Evolutionary conservation across 2,797 vertebrate genomes (phyloP).

Genomic region (Xiphorhynchus erythropygius): DNA sequence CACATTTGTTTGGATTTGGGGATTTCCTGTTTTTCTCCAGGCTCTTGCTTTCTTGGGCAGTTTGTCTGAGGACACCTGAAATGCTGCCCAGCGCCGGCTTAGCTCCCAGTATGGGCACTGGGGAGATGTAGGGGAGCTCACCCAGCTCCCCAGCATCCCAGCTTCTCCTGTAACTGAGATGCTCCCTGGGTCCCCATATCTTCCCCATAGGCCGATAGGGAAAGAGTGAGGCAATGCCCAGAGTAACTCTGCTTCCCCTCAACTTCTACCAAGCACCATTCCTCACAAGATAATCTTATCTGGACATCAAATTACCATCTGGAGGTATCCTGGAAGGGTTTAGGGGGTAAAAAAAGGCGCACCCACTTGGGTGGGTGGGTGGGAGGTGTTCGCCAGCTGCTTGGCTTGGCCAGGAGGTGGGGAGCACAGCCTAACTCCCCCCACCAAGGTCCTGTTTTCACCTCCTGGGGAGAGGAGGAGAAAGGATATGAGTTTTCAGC

Average conservation of each 20-base stretch:
- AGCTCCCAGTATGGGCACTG: rapidly evolving
- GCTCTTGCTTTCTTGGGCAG: not conserved
- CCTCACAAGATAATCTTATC: not conserved
- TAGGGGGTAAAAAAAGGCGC: not conserved
- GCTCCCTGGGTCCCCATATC: not conserved
- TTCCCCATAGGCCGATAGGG: rapidly evolving
- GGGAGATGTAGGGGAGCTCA: not conserved
- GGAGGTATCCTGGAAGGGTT: not conserved
- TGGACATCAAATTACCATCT: not conserved
- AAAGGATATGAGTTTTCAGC: not conserved
- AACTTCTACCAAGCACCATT: not conserved
- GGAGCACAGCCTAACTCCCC: not conserved
- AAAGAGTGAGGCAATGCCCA: not conserved
- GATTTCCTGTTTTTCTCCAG: slow-evolving; percentile 39
- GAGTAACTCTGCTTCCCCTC: not conserved
- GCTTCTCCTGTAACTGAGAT: not conserved
- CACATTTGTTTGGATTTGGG: not conserved
- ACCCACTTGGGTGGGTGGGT: not conserved
- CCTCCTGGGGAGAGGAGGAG: not conserved
- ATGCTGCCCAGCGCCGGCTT: rapidly evolving
- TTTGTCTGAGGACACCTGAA: slow-evolving; percentile 41
- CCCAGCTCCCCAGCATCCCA: not conserved
- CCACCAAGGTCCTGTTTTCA: not conserved
- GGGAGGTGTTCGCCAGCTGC: not conserved
- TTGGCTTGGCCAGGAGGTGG: not conserved